Evolutionary conservation across 2,888 invertebrate species (phyloP).

Genomic region (Eucriotettix oculatus): DNA sequence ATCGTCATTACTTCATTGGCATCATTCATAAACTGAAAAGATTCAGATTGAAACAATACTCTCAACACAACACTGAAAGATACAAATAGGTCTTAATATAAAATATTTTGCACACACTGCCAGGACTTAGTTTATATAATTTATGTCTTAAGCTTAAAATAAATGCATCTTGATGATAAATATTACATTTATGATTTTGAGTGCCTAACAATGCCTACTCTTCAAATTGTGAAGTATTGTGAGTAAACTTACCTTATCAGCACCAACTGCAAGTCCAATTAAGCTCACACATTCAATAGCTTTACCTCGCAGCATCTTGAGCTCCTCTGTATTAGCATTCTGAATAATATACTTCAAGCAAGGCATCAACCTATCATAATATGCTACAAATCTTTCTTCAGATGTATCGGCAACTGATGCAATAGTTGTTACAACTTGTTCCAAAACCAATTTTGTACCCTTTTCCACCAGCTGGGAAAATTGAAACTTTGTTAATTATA

Average conservation of each 20-base stretch:
- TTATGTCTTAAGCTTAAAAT: too few relatives aligned
- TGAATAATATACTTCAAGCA: slow-evolving; percentile 94
- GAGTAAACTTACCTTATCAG: slow-evolving; percentile 22
- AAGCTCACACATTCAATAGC: slow-evolving; percentile 98
- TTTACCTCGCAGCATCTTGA: slow-evolving; percentile 87
- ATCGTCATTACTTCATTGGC: slow-evolving; percentile 94
- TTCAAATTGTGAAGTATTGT: too few relatives aligned
- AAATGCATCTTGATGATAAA: too few relatives aligned
- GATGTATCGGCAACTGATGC: slow-evolving; percentile 97
- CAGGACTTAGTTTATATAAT: too few relatives aligned
- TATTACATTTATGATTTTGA: too few relatives aligned
- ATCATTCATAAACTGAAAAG: slow-evolving; percentile 59
- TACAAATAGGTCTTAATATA: background rate
- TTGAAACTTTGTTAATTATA: background rate
- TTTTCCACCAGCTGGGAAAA: slow-evolving; percentile 58
- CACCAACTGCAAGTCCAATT: slow-evolving; percentile 52
- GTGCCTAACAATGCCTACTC: too few relatives aligned
- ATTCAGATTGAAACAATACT: slow-evolving; percentile 4
- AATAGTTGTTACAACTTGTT: slow-evolving; percentile 97
- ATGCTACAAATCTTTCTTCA: slow-evolving; percentile 85
- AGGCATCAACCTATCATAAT: slow-evolving; percentile 89
- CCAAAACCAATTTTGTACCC: slow-evolving; percentile 89
- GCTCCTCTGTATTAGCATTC: slow-evolving; percentile 74
- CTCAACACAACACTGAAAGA: background rate
- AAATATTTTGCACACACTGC: background rate